Evolutionary conservation across 2,888 invertebrate species (phyloP), one percentile per base, ranked within the genome.

Genomic region (Phyto melanocephala): DNA sequence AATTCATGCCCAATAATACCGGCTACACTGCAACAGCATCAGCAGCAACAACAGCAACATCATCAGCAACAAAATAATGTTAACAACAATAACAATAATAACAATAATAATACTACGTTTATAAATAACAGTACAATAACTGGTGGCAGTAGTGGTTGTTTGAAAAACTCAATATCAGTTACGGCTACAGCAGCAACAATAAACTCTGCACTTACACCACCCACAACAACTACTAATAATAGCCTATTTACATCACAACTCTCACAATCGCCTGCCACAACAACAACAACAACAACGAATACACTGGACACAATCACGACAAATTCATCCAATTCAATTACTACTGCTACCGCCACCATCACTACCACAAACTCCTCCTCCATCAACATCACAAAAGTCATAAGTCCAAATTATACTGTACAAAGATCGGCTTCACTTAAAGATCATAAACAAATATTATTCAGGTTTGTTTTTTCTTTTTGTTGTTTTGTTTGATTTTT

Each of bases 1-100:
- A 94, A 95, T 89, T 95, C 95, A 92, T 95, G 95, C 92, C 95
- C 95, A 87, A 94, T 94, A 90, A 93, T 95, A 92, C 93, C 94
- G 89, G 93, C 94, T 87, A 92, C 93, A 89, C 67, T 85, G 87
- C 86, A 88, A 87, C 86, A 87, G 86, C 87, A 89, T 90, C 90
- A 85, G 88, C 90, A 85, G 89, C 89, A 88, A 84, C 86, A 89
- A 85, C 86, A 88, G 84, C 86, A 88, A 82, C 85, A 87, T 68
- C 78, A 86, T 75, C 79, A 87, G 75, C 74, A 81, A 24, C 82
- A 80, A 20, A 86, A 87, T 78, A 85, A 83, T 63, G 76, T 63
- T 82, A 87, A 86, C 77, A 87, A 86, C 77, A 87, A 84, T 65
- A 86, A 85, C 75, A 88, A 86, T 74, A 88, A 86, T 79, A 81